These are phyloP conservation scores for Apistogramma diplotaenia DNA, from an alignment of 2,113 vertebrate species.

Conservation along the genomic window DNA sequence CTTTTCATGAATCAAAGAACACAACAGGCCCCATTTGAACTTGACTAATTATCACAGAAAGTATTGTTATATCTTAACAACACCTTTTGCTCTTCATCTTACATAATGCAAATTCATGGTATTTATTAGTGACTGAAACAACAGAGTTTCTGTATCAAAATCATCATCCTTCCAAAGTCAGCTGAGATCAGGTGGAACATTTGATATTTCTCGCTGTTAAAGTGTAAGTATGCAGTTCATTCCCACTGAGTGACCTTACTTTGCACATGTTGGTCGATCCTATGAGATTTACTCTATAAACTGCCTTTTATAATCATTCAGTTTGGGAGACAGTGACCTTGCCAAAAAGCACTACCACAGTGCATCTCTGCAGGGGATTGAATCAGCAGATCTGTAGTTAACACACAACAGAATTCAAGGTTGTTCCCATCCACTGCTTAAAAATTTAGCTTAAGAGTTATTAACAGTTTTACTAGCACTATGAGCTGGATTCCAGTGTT, in stretches of 20 bases:
- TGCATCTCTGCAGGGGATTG: constrained; percentile 1
- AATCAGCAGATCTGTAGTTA: constrained; percentile 48
- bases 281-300: constrained; percentile 25
- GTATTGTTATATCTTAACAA: too few species aligned
- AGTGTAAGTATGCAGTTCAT: background rate
- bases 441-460: too few species aligned
- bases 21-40: too few species aligned
- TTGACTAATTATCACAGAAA: too few species aligned
- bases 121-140: background rate
- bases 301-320: constrained; percentile 32
- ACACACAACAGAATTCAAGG: constrained; percentile 24
- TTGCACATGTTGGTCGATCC: constrained; percentile 15
- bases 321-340: constrained; percentile 51
- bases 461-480: too few species aligned
- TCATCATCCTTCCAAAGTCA: constrained; percentile 32
- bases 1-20: too few species aligned
- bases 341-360: constrained; percentile 27
- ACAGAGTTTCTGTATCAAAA: background rate
- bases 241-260: constrained; percentile 30
- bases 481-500: too few species aligned
- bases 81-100: too few species aligned
- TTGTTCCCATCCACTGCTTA: background rate
- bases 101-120: background rate
- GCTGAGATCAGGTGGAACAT: background rate
- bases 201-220: background rate